These are phyloP conservation scores for Tichodroma muraria DNA, from an alignment of 2,113 vertebrate species.

Conservation along the genomic window DNA sequence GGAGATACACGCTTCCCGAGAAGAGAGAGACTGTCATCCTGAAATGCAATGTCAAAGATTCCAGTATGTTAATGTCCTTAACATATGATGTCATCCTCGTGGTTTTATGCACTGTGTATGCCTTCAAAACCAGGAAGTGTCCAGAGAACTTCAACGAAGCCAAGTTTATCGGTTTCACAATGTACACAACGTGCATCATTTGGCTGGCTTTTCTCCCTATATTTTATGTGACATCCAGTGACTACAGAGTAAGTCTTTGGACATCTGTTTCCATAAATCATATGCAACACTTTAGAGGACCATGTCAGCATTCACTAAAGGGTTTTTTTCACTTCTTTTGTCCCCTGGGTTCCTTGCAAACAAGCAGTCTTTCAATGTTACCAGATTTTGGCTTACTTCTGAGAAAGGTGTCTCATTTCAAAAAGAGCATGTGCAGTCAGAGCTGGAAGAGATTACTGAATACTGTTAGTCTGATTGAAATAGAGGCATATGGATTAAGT, in stretches of 20 bases:
- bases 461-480: background rate
- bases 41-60: slow-evolving; percentile 96
- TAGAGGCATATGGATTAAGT: background rate
- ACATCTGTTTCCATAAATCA: background rate
- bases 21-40: slow-evolving; percentile 95
- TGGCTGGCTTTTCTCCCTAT: slow-evolving; percentile 99
- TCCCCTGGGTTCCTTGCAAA: background rate
- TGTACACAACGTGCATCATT: slow-evolving; percentile 99
- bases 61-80: slow-evolving; percentile 95
- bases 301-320: background rate
- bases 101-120: slow-evolving; percentile 96
- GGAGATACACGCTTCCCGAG: slow-evolving; percentile 88
- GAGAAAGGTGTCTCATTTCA: background rate
- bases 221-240: slow-evolving; percentile 99
- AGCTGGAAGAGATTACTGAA: background rate
- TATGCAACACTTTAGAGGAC: background rate
- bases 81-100: slow-evolving; percentile 95
- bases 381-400: background rate
- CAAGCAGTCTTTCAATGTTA: background rate
- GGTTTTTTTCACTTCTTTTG: background rate
- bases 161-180: slow-evolving; percentile 99
- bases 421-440: background rate
- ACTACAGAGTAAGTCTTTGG: slow-evolving; percentile 91
- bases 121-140: slow-evolving; percentile 99
- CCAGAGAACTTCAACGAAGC: slow-evolving; percentile 99